Evolutionary conservation across 2,797 vertebrate genomes (phyloP).

Genomic region (Pseudocheirus occidentalis): DNA sequence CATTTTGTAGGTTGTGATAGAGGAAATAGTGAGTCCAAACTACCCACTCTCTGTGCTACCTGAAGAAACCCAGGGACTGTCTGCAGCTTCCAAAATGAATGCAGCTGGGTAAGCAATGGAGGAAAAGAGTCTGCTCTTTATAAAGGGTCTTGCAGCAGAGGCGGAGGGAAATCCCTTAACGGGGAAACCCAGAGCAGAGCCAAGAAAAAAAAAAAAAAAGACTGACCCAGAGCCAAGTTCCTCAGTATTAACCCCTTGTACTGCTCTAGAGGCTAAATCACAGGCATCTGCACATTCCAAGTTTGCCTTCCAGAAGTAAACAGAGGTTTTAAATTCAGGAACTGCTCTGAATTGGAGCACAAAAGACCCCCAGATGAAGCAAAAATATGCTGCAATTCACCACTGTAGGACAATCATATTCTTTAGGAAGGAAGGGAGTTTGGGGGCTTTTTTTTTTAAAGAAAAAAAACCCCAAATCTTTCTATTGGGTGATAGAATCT

Average conservation of each 20-base stretch:
- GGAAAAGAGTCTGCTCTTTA: constrained; percentile 70
- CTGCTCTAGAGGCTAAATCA: background rate
- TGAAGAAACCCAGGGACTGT: constrained; percentile 36
- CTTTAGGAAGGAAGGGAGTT: background rate
- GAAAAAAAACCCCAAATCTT: background rate
- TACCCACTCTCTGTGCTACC: background rate
- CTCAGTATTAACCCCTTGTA: constrained; percentile 80
- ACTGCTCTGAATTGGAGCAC: background rate
- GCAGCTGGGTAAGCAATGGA: constrained; percentile 38
- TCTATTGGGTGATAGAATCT: background rate
- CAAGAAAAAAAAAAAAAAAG: background rate
- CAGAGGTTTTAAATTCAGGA: background rate
- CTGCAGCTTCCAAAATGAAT: constrained; percentile 46
- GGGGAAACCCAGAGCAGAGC: constrained; percentile 77
- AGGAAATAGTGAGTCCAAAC: constrained; percentile 26
- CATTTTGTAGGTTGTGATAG: constrained; percentile 30
- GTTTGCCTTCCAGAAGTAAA: background rate
- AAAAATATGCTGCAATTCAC: background rate
- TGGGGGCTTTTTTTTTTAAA: background rate
- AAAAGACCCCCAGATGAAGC: background rate
- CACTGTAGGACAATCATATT: constrained; percentile 16
- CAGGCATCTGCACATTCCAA: background rate
- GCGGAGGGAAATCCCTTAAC: constrained; percentile 81
- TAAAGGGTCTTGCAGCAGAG: constrained; percentile 64
- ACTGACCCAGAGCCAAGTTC: constrained; percentile 69